A percentile compares a stretch with the other conserved stretches of the same genome.
phyloP scores from a whole-genome alignment of 2,113 vertebrate genomes.

The Semnornis frantzii region DNA sequence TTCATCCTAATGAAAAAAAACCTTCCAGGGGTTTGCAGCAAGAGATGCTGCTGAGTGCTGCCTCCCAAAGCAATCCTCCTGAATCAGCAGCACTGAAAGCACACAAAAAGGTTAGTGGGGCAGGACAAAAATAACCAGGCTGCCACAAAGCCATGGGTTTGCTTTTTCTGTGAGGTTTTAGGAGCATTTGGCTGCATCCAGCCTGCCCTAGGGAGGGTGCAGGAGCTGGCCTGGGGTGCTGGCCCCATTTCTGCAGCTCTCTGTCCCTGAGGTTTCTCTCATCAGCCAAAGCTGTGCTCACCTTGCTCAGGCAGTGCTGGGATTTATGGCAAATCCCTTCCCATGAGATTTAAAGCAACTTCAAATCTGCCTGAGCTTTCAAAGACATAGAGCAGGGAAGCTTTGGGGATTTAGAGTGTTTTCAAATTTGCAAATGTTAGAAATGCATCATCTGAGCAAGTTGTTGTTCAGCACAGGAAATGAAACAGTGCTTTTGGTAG shows the following conservation, averaged over 20 bases:
- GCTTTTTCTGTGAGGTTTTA: neutral
- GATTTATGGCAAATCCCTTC: slow-evolving; percentile 40
- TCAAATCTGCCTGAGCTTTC: slow-evolving; percentile 50
- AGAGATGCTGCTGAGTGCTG: slow-evolving; percentile 16
- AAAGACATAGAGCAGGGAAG: neutral
- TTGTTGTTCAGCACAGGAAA: slow-evolving; percentile 58
- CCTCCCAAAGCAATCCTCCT: slow-evolving; percentile 38
- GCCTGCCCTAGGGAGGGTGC: neutral
- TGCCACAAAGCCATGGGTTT: neutral
- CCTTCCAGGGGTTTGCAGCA: slow-evolving; percentile 39
- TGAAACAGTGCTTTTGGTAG: neutral
- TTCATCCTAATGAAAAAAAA: slow-evolving; percentile 56
- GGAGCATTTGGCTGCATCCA: slow-evolving; percentile 3
- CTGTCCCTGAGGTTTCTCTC: neutral
- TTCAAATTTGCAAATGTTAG: slow-evolving; percentile 48
- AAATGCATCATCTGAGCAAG: slow-evolving; percentile 27
- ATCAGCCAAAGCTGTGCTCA: neutral
- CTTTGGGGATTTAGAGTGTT: slow-evolving; percentile 48
- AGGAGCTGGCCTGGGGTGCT: neutral
- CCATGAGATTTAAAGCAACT: slow-evolving; percentile 19
- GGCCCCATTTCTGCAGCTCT: neutral
- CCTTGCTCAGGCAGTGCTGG: neutral
- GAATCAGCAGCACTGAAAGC: slow-evolving; percentile 60
- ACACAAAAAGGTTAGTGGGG: slow-evolving; percentile 30
- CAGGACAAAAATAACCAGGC: neutral